phyloP scores from a whole-genome alignment of 92 coral and sea anemone species.

The Ricordea florida region DNA sequence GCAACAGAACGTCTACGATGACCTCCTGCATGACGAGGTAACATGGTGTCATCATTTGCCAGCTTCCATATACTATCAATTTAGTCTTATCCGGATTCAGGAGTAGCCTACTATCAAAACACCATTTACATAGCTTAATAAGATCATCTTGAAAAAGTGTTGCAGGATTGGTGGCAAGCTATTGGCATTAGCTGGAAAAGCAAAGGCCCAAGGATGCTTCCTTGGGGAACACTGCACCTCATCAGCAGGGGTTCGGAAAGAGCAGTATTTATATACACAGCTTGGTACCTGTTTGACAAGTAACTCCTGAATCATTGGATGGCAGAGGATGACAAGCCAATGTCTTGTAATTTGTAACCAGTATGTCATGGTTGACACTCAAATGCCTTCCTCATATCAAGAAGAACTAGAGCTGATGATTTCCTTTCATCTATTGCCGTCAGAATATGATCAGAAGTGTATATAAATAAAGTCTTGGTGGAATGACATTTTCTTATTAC shows the following conservation, averaged over 20 bases:
- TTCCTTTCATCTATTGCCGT: slow-evolving; percentile 11
- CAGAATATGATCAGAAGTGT: slow-evolving; percentile 4
- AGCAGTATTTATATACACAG: slow-evolving; percentile 11
- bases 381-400: slow-evolving; percentile 4
- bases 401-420: slow-evolving; percentile 10
- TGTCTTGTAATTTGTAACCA: slow-evolving; percentile 12
- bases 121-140: slow-evolving; percentile 21
- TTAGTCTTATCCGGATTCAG: slow-evolving; percentile 41
- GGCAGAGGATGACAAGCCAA: slow-evolving; percentile 11
- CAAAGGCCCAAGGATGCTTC: slow-evolving; percentile 39
- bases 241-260: slow-evolving; percentile 9
- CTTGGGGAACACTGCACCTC: slow-evolving; percentile 38
- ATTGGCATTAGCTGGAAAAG: slow-evolving; percentile 17
- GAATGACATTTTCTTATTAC: not conserved
- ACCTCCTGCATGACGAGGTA: too few species aligned
- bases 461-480: not conserved
- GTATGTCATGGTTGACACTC: slow-evolving; percentile 8
- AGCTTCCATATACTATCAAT: slow-evolving; percentile 29
- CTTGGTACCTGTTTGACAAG: not conserved
- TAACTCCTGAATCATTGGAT: slow-evolving; percentile 30
- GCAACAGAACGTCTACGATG: too few species aligned
- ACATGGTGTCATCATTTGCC: slow-evolving; percentile 33
- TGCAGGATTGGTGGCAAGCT: slow-evolving; percentile 19
- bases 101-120: slow-evolving; percentile 2
- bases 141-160: slow-evolving; percentile 9